These are phyloP conservation scores for Ctenochaetus hawaiiensis DNA, from an alignment of 2,797 vertebrate genomes.

Conservation along the genomic window DNA sequence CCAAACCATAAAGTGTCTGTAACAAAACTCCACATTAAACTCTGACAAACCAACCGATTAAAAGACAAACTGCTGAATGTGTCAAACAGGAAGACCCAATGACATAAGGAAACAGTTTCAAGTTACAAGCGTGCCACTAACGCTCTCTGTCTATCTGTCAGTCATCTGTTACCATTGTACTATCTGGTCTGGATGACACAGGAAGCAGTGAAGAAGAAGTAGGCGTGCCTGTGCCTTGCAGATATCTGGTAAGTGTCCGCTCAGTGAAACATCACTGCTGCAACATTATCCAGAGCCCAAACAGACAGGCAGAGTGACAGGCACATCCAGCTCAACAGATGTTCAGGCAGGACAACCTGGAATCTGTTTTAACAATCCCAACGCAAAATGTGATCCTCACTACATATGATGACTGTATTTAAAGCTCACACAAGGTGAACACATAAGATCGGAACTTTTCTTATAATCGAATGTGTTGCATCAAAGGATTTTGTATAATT, in stretches of 20 bases:
- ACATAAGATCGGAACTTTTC: background rate
- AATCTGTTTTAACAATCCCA: constrained; percentile 24
- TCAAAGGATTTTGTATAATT: background rate
- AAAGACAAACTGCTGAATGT: background rate
- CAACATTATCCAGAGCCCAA: constrained; percentile 69
- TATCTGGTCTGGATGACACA: constrained; percentile 29
- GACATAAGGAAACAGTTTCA: constrained; percentile 20
- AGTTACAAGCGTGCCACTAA: constrained; percentile 1
- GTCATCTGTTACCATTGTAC: constrained; percentile 15
- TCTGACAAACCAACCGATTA: background rate
- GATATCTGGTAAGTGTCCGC: constrained; percentile 53
- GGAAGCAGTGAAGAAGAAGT: constrained; percentile 50
- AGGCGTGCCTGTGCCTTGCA: constrained; percentile 25
- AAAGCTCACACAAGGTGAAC: constrained; percentile 4
- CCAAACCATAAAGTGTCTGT: background rate
- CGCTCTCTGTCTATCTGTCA: background rate
- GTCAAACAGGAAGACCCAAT: constrained; percentile 10
- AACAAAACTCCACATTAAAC: background rate
- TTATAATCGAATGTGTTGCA: background rate
- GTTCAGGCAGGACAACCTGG: background rate
- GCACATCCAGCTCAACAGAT: constrained; percentile 11
- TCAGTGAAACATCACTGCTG: constrained; percentile 33
- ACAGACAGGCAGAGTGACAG: constrained; percentile 24
- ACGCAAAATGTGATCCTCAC: background rate
- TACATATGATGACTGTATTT: background rate